Base-by-base conservation (phyloP, 2,888 invertebrate species). In the Andrena marginata region DNA sequence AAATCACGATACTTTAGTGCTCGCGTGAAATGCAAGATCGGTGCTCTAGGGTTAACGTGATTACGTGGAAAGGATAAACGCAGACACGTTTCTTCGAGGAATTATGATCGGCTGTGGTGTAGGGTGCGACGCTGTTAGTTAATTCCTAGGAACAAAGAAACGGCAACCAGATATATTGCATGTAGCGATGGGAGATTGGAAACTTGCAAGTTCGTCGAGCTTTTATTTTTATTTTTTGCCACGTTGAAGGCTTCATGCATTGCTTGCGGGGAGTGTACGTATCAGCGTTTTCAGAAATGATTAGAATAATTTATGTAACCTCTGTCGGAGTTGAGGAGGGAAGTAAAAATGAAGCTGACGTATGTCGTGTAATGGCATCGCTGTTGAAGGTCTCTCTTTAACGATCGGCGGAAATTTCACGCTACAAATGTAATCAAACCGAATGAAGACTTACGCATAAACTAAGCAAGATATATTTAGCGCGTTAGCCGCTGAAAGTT, bases 391-490 rank as follows among this genome's bases (percentile, higher is more conserved):
- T 10, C 35, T 26, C 13, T 16, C 54, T 60, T 83, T 64, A 77
- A 77, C 63, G 63, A 63, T 65, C 42, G 62, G 69, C 42, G 42
- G 69, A 73, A 73, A 80, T 75, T 72, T 80, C 71, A 33, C 16
- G 67, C 51, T 63, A 49, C 70, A 74, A 77, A 80, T 70, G 60
- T 80, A 80, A 85, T 86, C 73, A 77, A 75, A 70, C 63, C 48
- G 69, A 73, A 68, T 60, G 74, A 71, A 71, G 69, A 20, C 56
- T 72, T 64, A 72, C 74, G 59, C 74, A 31, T 71, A 82, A 85
- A 65, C 78, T 69, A 82, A 68, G 68, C 79, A 79, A 83, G 82
- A 74, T 64, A 75, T 73, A 63, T 77, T 84, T 70, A 85, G 70
- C 73, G n/a, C 5, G 63, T 26, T 49, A 51, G 68, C 26, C 33